Evolutionary conservation across 1,140 invertebrate genomes (phyloP).

Genomic region (Lutraria rhynchaena): DNA sequence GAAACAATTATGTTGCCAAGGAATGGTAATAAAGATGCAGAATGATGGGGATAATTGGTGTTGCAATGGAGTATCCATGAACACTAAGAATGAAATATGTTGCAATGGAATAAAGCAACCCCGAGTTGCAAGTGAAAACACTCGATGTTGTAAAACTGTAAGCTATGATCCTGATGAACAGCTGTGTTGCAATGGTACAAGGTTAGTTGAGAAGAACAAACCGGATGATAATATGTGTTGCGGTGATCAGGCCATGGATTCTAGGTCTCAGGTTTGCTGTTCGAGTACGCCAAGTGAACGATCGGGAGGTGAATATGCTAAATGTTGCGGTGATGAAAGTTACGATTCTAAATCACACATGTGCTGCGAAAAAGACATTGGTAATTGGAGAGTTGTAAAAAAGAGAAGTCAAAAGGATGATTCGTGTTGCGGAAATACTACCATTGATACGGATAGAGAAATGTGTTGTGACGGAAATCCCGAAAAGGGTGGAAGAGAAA

Average conservation of each 20-base stretch:
- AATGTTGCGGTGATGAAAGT: slow-evolving; percentile 23
- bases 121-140: background rate
- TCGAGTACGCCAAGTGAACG: background rate
- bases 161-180: slow-evolving; percentile 31
- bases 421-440: slow-evolving; percentile 34
- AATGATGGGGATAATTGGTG: slow-evolving; percentile 27
- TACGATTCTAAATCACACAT: slow-evolving; percentile 26
- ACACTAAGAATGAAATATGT: slow-evolving; percentile 21
- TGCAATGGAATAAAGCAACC: slow-evolving; percentile 32
- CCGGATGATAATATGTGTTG: slow-evolving; percentile 27
- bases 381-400: background rate
- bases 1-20: slow-evolving; percentile 10
- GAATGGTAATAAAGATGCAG: background rate
- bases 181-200: slow-evolving; percentile 16
- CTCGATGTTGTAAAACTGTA: slow-evolving; percentile 27
- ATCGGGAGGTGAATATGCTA: slow-evolving; percentile 1
- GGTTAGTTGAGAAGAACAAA: slow-evolving; percentile 3
- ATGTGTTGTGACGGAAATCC: slow-evolving; percentile 38
- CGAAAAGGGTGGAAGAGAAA: background rate
- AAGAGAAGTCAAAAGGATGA: slow-evolving; percentile 13
- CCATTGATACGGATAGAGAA: slow-evolving; percentile 20
- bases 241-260: background rate
- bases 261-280: slow-evolving; percentile 2
- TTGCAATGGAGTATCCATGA: slow-evolving; percentile 21
- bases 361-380: slow-evolving; percentile 13